Evolutionary conservation across 2,888 invertebrate genomes (phyloP).

Genomic region (Rhingia campestris): DNA sequence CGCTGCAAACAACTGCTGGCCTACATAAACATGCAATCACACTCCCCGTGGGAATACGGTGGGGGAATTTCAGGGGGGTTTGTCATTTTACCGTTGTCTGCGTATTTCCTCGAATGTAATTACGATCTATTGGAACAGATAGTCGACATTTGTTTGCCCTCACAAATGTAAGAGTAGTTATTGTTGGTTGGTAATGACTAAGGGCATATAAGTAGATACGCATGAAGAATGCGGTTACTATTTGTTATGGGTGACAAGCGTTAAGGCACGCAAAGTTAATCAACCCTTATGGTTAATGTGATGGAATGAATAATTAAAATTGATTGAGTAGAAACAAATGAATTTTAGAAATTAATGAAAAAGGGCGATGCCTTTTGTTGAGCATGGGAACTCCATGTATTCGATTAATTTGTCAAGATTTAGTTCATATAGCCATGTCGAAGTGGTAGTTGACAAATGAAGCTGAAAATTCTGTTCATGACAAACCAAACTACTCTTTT

Average conservation of each 20-base stretch:
- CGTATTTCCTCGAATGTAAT: too few relatives aligned
- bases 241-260: background rate
- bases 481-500: too few relatives aligned
- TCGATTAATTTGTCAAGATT: too few relatives aligned
- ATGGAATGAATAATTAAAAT: constrained; percentile 27
- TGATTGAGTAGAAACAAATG: constrained; percentile 9
- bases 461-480: too few relatives aligned
- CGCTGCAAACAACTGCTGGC: constrained; percentile 7
- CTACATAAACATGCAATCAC: constrained; percentile 19
- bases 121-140: background rate
- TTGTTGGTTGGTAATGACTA: constrained; percentile 19
- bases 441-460: too few relatives aligned
- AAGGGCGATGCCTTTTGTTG: too few relatives aligned
- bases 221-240: background rate
- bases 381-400: too few relatives aligned
- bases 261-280: constrained; percentile 5
- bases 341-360: background rate
- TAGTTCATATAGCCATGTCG: too few relatives aligned
- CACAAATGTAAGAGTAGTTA: background rate
- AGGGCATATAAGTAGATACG: background rate
- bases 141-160: background rate
- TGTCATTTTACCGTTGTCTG: too few relatives aligned
- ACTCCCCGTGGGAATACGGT: background rate
- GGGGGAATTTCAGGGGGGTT: too few relatives aligned
- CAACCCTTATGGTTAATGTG: constrained; percentile 21